phyloP scores from a whole-genome alignment of 2,888 invertebrate species.

The Melanostoma mellinum region DNA sequence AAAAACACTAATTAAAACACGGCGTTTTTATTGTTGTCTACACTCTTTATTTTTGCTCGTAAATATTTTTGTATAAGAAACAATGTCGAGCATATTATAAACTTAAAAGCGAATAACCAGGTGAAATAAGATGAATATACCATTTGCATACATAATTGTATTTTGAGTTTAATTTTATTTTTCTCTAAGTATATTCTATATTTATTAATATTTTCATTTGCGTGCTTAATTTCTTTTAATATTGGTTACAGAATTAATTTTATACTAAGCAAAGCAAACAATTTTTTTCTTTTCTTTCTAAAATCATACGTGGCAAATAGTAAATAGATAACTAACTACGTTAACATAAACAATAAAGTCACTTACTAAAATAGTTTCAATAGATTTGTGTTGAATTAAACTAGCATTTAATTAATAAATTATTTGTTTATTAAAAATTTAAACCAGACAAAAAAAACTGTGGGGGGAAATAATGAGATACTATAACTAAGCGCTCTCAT shows the following conservation, averaged over 20 bases:
- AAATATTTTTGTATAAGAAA: slow-evolving; percentile 23
- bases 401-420: background rate
- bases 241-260: no score
- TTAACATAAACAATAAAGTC: background rate
- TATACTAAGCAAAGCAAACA: slow-evolving; percentile 4
- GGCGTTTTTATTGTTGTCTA: slow-evolving; percentile 28
- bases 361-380: background rate
- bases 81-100: slow-evolving; percentile 41
- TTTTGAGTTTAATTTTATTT: slow-evolving; percentile 42
- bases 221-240: slow-evolving; percentile 5
- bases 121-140: slow-evolving; percentile 21
- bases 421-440: background rate
- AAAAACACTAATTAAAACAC: background rate
- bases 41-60: slow-evolving; percentile 66
- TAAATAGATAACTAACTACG: slow-evolving; percentile 35
- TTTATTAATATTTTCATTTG: no score
- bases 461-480: slow-evolving; percentile 22
- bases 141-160: slow-evolving; percentile 36
- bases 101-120: slow-evolving; percentile 50
- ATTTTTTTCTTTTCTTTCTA: slow-evolving; percentile 7
- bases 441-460: slow-evolving; percentile 17
- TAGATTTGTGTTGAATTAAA: background rate
- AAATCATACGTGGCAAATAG: background rate
- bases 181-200: no score
- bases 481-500: slow-evolving; percentile 61